phyloP scores from a whole-genome alignment of 2,888 invertebrate genomes.

The Caenorhabditis sp. region DNA sequence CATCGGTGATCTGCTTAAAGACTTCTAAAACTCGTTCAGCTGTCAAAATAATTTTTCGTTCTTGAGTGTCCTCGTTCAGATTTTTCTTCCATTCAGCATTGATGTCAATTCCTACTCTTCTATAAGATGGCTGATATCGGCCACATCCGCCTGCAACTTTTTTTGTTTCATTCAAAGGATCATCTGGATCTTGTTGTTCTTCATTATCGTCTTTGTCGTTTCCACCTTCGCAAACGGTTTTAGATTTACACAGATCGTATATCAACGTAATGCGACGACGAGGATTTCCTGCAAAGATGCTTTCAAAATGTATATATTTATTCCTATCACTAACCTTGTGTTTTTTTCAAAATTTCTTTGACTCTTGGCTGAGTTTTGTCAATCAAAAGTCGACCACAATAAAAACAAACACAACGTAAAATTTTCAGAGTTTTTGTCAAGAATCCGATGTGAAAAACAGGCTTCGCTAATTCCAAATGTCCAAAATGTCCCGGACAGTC shows the following conservation, averaged over 20 bases:
- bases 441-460: slow-evolving; percentile 97
- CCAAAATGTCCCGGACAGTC: slow-evolving; percentile 99
- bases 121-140: slow-evolving; percentile 92
- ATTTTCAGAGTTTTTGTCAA: slow-evolving; percentile 92
- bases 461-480: slow-evolving; percentile 96
- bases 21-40: slow-evolving; percentile 98
- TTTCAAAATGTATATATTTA: too few relatives aligned
- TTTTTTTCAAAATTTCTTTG: slow-evolving; percentile 91
- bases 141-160: slow-evolving; percentile 86
- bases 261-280: slow-evolving; percentile 91
- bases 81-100: slow-evolving; percentile 95
- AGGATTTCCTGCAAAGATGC: slow-evolving; percentile 77
- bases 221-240: slow-evolving; percentile 96
- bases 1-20: slow-evolving; percentile 89
- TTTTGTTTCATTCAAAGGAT: slow-evolving; percentile 28
- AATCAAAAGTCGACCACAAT: slow-evolving; percentile 94
- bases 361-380: slow-evolving; percentile 92
- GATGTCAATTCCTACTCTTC: slow-evolving; percentile 88
- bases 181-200: slow-evolving; percentile 31
- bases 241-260: slow-evolving; percentile 96
- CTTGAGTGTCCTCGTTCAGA: slow-evolving; percentile 90
- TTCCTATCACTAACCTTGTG: slow-evolving; percentile 76
- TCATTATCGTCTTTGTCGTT: slow-evolving; percentile 78
- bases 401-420: slow-evolving; percentile 76
- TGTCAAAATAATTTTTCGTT: slow-evolving; percentile 89